Evolutionary conservation across 1,140 invertebrate species (phyloP), one percentile per base, ranked within the genome.

Genomic region (Drosophila albomicans): DNA sequence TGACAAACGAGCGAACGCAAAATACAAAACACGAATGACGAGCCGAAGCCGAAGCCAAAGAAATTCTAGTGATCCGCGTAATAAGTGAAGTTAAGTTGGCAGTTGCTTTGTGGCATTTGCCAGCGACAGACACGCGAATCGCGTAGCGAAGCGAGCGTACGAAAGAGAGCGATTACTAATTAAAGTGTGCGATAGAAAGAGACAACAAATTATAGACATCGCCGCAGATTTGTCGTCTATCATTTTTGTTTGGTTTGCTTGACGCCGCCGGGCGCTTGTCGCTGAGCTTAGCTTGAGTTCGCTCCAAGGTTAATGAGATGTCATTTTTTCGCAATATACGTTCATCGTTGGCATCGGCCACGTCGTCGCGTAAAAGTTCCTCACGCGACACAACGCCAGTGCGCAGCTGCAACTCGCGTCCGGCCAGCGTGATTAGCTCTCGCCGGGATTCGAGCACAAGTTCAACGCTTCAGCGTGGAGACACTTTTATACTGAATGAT

Each of bases 261-360:
- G 57, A 13, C 66, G 65, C 64, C 38, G 54, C 15, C 57, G 52
- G 59, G 25, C 64, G 52, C 7, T 38, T 8, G 7, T 10, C 7
- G 35, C 35, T 38, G 30, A 15, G 35, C 35, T 38, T 3, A 10
- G 41, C n/a, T n/a, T 11, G 38, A 41, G 20, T 25, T 25, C 20
- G 20, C 38, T 25, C 56, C 56, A 54, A 67, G 64, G 59, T 51
- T 51, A 58, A 51, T 25, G 59, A 59, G 49, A 92, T 92, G 91
- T 92, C 91, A 73, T 92, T 92, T 78, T 92, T 92, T 78, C 91
- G 91, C 68, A 92, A 87, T 45, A 84, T 92, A 32, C 91, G 91
- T 54, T 81, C 91, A 13, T 81, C 91, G 45, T 72, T 91, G 64
- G 76, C 84, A 35, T 86, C 59, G 13, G 57, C 57, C 41, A 61